Percentiles rank a stretch among this genome's conserved stretches.
phyloP scores from a whole-genome alignment of 1,140 invertebrate species.

The Atta colombica region DNA sequence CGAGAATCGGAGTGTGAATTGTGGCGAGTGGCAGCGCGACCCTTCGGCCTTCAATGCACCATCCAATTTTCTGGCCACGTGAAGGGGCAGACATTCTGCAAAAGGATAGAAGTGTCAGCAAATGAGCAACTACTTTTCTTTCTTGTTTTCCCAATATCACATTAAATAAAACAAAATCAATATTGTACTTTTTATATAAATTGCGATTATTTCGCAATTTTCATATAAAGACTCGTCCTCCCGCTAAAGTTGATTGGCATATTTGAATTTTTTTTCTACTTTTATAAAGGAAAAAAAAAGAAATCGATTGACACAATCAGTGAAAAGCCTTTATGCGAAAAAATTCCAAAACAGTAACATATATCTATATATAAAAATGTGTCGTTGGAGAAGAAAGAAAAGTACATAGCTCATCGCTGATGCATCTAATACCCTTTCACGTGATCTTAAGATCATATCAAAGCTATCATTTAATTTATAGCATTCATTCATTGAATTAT shows the following conservation, averaged over 20 bases:
- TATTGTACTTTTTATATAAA: not conserved
- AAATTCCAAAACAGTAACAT: too few relatives aligned
- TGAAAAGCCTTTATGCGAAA: too few relatives aligned
- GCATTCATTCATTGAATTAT: not conserved
- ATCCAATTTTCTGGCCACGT: slow-evolving; percentile 26
- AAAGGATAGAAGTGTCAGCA: not conserved
- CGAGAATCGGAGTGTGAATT: slow-evolving; percentile 42
- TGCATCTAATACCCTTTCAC: too few relatives aligned
- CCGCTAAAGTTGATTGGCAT: too few relatives aligned
- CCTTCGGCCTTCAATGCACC: slow-evolving; percentile 25
- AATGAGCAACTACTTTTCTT: slow-evolving; percentile 12
- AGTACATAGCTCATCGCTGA: too few relatives aligned
- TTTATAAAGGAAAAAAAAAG: too few relatives aligned
- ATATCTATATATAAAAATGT: too few relatives aligned
- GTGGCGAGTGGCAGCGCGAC: not conserved
- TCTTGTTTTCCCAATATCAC: not conserved
- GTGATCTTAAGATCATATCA: not conserved
- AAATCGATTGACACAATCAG: too few relatives aligned
- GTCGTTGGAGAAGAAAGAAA: too few relatives aligned
- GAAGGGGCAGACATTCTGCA: not conserved
- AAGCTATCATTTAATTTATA: not conserved
- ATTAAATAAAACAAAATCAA: not conserved
- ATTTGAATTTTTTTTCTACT: too few relatives aligned
- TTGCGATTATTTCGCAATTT: not conserved
- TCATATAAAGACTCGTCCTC: not conserved